These are phyloP conservation scores for Pangasianodon gigas DNA, from an alignment of 2,113 vertebrate species.

Conservation along the genomic window DNA sequence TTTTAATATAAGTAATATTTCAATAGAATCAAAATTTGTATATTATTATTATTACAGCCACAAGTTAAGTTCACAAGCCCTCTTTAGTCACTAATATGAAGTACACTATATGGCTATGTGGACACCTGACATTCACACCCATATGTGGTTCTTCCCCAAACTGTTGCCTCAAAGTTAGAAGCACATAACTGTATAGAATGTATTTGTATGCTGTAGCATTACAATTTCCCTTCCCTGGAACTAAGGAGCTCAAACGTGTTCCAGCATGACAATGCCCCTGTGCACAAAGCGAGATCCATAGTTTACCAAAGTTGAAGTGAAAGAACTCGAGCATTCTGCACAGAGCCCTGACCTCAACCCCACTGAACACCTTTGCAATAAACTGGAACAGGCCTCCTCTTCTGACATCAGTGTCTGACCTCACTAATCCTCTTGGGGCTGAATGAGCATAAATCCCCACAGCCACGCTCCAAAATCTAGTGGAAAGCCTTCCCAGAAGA, in stretches of 20 bases:
- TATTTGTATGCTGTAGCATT: background rate
- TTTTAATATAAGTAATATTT: background rate
- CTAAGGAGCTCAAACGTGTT: background rate
- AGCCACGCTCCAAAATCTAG: background rate
- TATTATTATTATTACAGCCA: background rate
- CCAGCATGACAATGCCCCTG: background rate
- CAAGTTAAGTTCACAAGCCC: background rate
- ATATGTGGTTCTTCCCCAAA: background rate
- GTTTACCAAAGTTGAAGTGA: background rate
- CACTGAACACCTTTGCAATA: background rate
- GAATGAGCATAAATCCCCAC: background rate
- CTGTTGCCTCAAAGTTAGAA: background rate
- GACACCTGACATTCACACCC: background rate
- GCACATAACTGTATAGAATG: background rate
- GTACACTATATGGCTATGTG: background rate
- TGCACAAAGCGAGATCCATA: background rate
- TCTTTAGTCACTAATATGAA: background rate
- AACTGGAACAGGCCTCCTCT: background rate
- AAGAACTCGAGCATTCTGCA: background rate
- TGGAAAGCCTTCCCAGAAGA: background rate
- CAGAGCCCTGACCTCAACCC: background rate
- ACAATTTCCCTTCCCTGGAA: background rate
- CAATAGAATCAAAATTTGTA: background rate
- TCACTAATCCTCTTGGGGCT: background rate
- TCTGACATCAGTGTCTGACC: background rate